Evolutionary conservation across 1,140 invertebrate genomes (phyloP).

Genomic region (Calliopsis andreniformis): DNA sequence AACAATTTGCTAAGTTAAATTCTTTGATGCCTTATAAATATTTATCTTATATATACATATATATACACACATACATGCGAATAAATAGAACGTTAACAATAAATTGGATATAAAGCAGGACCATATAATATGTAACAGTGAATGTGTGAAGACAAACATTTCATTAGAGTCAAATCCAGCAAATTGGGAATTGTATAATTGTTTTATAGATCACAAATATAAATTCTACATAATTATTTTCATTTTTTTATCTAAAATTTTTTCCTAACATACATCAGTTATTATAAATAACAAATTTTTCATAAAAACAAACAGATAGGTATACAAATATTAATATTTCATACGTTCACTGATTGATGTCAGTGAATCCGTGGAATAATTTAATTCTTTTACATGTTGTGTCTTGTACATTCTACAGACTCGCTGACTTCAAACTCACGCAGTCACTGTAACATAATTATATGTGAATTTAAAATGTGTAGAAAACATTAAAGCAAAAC

Average conservation of each 20-base stretch:
- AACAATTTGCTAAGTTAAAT: conserved; percentile 59
- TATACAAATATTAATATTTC: conserved; percentile 57
- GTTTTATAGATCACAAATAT: not conserved
- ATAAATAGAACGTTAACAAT: conserved; percentile 54
- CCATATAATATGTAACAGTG: conserved; percentile 70
- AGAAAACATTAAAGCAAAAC: conserved; percentile 69
- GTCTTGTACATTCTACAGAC: conserved; percentile 57
- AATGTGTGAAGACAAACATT: conserved; percentile 62
- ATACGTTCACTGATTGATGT: conserved; percentile 70
- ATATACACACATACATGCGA: conserved; percentile 55
- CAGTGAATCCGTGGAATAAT: conserved; percentile 65
- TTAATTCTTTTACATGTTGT: conserved; percentile 40
- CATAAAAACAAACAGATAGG: not conserved
- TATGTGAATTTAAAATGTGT: conserved; percentile 67
- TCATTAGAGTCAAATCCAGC: not conserved
- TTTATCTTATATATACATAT: conserved; percentile 52
- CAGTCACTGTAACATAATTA: conserved; percentile 70
- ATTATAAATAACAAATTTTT: not conserved
- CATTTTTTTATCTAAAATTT: not conserved
- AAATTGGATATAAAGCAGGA: conserved; percentile 33
- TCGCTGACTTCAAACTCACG: conserved; percentile 63
- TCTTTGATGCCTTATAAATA: conserved; percentile 61
- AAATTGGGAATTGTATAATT: not conserved
- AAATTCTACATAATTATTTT: not conserved
- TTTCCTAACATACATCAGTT: not conserved